Percentiles rank a stretch among this genome's conserved stretches.
These are phyloP conservation scores for Drosophila kambysellisi DNA, from an alignment of 2,888 invertebrate species.

Conservation along the genomic window DNA sequence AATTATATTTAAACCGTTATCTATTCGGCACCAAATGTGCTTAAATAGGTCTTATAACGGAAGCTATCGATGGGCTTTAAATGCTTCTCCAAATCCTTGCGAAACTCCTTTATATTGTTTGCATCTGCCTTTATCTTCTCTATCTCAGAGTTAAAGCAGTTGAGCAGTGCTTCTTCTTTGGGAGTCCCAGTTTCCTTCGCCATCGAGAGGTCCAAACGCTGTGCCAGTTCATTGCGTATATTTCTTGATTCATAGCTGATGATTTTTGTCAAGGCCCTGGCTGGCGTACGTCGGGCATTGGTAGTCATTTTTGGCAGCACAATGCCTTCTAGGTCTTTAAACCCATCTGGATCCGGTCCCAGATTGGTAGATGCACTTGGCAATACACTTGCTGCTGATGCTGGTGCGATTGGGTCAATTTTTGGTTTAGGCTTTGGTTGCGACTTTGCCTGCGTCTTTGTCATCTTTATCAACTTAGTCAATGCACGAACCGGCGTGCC, in stretches of 20 bases:
- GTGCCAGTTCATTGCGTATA: slow-evolving; percentile 1
- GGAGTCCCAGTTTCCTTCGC: neutral
- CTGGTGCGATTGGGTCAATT: too few species aligned
- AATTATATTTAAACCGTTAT: too few species aligned
- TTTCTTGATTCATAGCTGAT: neutral
- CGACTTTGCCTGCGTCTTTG: too few species aligned
- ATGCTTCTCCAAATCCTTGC: neutral
- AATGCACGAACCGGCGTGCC: too few species aligned
- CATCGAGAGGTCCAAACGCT: neutral
- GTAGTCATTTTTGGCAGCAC: neutral
- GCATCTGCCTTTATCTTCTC: neutral
- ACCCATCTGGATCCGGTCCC: too few species aligned
- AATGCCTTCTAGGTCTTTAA: too few species aligned
- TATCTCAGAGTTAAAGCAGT: neutral
- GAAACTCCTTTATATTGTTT: neutral
- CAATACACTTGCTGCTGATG: too few species aligned
- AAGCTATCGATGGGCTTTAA: neutral
- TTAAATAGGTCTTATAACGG: slow-evolving; percentile 1
- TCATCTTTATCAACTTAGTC: too few species aligned
- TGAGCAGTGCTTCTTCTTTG: neutral
- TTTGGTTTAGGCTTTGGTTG: too few species aligned
- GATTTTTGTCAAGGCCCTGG: slow-evolving; percentile 1
- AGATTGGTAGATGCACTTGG: too few species aligned
- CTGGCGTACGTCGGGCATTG: neutral
- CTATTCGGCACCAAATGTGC: neutral